These are phyloP conservation scores for Axea sp. DNA, from an alignment of 2,888 invertebrate genomes.

Conservation along the genomic window DNA sequence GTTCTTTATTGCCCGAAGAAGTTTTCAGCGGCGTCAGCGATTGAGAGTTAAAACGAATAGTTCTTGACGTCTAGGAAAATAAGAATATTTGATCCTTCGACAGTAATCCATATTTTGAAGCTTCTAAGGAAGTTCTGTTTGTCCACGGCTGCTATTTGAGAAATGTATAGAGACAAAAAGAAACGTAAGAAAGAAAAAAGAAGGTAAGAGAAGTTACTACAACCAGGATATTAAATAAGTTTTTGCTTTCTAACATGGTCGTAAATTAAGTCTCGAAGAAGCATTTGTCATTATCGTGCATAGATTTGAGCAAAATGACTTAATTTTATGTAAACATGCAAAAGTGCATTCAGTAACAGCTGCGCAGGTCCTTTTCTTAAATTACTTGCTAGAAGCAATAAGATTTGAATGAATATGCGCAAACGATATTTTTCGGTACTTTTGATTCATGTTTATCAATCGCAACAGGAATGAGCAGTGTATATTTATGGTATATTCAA, in stretches of 20 bases:
- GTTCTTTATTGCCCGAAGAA: constrained; percentile 12
- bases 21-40: constrained; percentile 38
- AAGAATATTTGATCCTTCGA: constrained; percentile 57
- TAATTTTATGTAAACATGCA: neutral
- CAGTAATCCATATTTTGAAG: constrained; percentile 45
- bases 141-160: constrained; percentile 44
- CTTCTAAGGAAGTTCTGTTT: constrained; percentile 45
- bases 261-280: constrained; percentile 25
- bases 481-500: too few species aligned
- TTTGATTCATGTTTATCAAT: too few species aligned
- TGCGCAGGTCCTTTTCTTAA: too few species aligned
- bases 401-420: too few species aligned
- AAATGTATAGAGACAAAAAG: constrained; percentile 17
- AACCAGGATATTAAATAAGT: constrained; percentile 48
- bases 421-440: too few species aligned
- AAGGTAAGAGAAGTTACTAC: constrained; percentile 8
- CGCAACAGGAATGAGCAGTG: too few species aligned
- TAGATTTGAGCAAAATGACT: neutral
- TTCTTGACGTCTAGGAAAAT: constrained; percentile 49
- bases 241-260: constrained; percentile 8
- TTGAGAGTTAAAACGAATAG: constrained; percentile 58
- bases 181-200: too few species aligned
- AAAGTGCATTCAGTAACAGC: too few species aligned
- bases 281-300: neutral
- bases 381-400: too few species aligned